phyloP scores from a whole-genome alignment of 2,113 vertebrate species.

The Nerophis lumbriciformis region DNA sequence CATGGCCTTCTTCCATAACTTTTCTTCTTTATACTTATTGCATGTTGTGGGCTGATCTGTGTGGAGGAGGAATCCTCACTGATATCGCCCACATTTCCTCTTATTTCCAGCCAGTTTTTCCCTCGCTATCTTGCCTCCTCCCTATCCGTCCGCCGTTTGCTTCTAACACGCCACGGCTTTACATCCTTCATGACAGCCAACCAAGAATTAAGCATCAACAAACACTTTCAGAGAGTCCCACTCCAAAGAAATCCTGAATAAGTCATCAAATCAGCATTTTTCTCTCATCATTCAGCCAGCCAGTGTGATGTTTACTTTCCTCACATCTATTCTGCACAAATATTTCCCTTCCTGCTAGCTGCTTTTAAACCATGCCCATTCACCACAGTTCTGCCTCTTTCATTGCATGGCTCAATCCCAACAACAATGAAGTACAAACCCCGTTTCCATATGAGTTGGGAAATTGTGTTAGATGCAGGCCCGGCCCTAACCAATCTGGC shows the following conservation, averaged over 20 bases:
- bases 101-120: constrained; percentile 20
- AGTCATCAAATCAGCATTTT: constrained; percentile 36
- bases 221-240: constrained; percentile 42
- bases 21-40: constrained; percentile 5
- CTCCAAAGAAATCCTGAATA: constrained; percentile 39
- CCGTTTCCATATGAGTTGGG: no score
- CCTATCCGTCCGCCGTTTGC: constrained; percentile 26
- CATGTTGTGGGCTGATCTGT: constrained; percentile 9
- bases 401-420: background rate
- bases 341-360: constrained; percentile 10
- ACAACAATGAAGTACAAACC: background rate
- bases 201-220: constrained; percentile 37
- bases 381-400: background rate
- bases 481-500: no score
- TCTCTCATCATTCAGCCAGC: constrained; percentile 2
- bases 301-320: constrained; percentile 5
- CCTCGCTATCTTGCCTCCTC: constrained; percentile 22
- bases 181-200: constrained; percentile 30
- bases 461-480: no score
- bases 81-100: constrained; percentile 12
- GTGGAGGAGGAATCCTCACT: background rate
- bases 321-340: constrained; percentile 7
- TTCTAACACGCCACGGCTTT: constrained; percentile 22
- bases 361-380: background rate
- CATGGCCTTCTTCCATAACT: constrained; percentile 3